These are phyloP conservation scores for Parapristionchus giblindavisi DNA, from an alignment of 2,888 invertebrate species.

Conservation along the genomic window DNA sequence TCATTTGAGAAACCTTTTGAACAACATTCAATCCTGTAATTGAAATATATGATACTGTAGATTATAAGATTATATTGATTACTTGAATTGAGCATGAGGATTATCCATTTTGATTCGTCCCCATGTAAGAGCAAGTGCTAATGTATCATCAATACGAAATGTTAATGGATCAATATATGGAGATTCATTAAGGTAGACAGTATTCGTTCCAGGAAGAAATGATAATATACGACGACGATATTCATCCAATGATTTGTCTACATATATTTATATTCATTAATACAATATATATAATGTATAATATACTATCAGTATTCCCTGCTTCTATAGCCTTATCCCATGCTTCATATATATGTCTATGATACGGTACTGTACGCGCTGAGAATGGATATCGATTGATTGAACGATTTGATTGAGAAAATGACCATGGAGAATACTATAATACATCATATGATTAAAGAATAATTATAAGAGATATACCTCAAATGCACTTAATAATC, in stretches of 20 bases:
- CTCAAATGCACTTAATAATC: conserved; percentile 28
- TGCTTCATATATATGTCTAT: neutral
- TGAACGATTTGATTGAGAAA: conserved; percentile 5
- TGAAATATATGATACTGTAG: no score
- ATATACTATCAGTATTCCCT: neutral
- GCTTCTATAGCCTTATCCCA: neutral
- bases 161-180: conserved; percentile 21
- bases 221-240: conserved; percentile 20
- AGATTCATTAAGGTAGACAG: conserved; percentile 32
- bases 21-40: no score
- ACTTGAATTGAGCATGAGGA: conserved; percentile 6
- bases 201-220: conserved; percentile 12
- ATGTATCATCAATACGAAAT: conserved; percentile 12
- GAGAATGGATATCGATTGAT: conserved; percentile 4
- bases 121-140: conserved; percentile 20
- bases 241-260: neutral
- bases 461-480: neutral
- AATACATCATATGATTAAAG: neutral
- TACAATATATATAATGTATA: neutral
- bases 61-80: no score
- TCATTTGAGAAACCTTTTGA: neutral
- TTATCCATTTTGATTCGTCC: conserved; percentile 23
- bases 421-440: conserved; percentile 21
- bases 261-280: neutral
- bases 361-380: conserved; percentile 17